Conservation (phyloP, 2,888 invertebrate genomes). For the Leucophenga montana region DNA sequence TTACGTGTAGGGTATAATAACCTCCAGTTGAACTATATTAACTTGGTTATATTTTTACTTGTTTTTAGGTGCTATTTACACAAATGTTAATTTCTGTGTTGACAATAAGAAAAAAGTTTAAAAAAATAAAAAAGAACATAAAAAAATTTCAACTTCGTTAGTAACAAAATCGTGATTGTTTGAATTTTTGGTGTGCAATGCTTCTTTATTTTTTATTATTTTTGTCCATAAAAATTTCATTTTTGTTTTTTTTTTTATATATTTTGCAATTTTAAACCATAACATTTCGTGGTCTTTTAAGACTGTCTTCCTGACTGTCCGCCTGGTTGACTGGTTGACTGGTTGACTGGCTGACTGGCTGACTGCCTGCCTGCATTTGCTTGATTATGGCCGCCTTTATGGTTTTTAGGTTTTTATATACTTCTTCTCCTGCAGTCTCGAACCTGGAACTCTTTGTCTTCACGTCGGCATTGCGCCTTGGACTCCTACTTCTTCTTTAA, state of each 20-base stretch:
- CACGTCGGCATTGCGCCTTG: background rate
- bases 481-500: background rate
- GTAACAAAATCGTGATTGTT: constrained; percentile 16
- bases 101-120: constrained; percentile 19
- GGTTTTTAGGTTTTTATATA: constrained; percentile 16
- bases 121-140: background rate
- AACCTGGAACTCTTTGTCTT: background rate
- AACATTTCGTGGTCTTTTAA: background rate
- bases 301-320: background rate
- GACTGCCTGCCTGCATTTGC: background rate
- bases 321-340: background rate
- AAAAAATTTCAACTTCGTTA: background rate
- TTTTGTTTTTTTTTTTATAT: background rate
- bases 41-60: background rate
- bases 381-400: constrained; percentile 21
- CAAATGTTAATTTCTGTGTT: constrained; percentile 47
- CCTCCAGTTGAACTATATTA: background rate
- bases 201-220: background rate
- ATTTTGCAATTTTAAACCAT: constrained; percentile 17
- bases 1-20: too few relatives aligned
- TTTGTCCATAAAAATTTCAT: background rate
- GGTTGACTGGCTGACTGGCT: background rate
- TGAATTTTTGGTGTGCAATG: constrained; percentile 1
- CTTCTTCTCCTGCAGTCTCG: background rate
- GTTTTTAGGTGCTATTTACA: constrained; percentile 38